These are phyloP conservation scores for Catocala sponsa DNA, from an alignment of 2,888 invertebrate species.

Conservation along the genomic window DNA sequence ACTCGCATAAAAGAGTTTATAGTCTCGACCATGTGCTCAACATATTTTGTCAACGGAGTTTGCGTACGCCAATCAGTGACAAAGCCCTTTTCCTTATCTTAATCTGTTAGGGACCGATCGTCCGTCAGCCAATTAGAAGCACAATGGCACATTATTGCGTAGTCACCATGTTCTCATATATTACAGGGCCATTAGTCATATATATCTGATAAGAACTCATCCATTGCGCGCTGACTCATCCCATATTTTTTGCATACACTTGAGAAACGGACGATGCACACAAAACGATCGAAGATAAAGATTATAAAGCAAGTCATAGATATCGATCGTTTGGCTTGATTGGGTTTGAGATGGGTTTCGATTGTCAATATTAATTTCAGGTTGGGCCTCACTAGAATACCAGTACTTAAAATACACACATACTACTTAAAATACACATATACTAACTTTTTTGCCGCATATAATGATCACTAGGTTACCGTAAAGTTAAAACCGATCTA, in stretches of 20 bases:
- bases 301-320: constrained; percentile 60
- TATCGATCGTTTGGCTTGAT: constrained; percentile 51
- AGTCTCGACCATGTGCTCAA: constrained; percentile 37
- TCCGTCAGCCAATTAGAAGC: constrained; percentile 66
- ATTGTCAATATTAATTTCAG: constrained; percentile 39
- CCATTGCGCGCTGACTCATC: constrained; percentile 66
- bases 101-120: constrained; percentile 62
- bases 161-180: constrained; percentile 67
- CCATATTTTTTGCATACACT: constrained; percentile 66
- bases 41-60: constrained; percentile 40
- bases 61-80: constrained; percentile 43
- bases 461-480: too few relatives aligned
- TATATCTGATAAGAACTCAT: constrained; percentile 65
- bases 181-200: constrained; percentile 65
- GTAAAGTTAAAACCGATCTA: too few relatives aligned
- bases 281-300: constrained; percentile 54
- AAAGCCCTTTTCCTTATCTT: constrained; percentile 64
- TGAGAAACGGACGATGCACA: constrained; percentile 50
- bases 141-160: constrained; percentile 63
- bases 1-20: constrained; percentile 30
- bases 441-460: too few relatives aligned
- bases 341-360: constrained; percentile 44
- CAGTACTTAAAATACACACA: too few relatives aligned
- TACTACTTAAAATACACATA: too few relatives aligned
- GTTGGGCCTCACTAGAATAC: neutral